A percentile compares a stretch with the other conserved stretches of the same genome.
Conservation (phyloP, 2,888 invertebrate genomes). For the Phania funesta region DNA sequence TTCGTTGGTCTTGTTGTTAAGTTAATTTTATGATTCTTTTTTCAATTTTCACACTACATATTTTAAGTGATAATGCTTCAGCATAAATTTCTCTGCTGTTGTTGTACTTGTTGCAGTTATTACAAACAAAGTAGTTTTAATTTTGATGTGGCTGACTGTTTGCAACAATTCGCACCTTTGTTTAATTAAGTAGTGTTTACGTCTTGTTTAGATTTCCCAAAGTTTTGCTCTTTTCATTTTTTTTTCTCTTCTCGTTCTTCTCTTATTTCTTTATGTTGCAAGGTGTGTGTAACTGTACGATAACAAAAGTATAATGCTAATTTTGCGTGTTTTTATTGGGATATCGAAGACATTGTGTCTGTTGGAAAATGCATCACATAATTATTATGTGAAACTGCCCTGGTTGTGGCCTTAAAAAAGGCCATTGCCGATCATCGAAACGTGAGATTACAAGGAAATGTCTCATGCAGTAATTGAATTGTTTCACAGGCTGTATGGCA, state of each 20-base stretch:
- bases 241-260: neutral
- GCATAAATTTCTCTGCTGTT: slow-evolving; percentile 3
- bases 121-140: slow-evolving; percentile 13
- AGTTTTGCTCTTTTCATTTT: slow-evolving; percentile 27
- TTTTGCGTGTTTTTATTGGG: neutral
- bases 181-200: slow-evolving; percentile 26
- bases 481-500: too few species aligned
- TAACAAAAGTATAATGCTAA: neutral
- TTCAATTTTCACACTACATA: slow-evolving; percentile 35
- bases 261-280: neutral
- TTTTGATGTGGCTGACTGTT: slow-evolving; percentile 19
- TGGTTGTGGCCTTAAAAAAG: too few species aligned
- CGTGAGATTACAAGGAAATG: too few species aligned
- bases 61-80: slow-evolving; percentile 21
- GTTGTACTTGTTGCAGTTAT: slow-evolving; percentile 14
- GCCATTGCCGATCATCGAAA: too few species aligned
- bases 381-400: too few species aligned
- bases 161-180: slow-evolving; percentile 61
- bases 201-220: slow-evolving; percentile 16
- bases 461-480: too few species aligned
- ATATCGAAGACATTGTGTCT: too few species aligned
- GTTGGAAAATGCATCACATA: too few species aligned
- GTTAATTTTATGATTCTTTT: slow-evolving; percentile 31
- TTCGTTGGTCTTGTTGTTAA: slow-evolving; percentile 48
- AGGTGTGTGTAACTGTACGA: neutral